Evolutionary conservation across 2,113 vertebrate species (phyloP).

Genomic region (Saguinus imperator): DNA sequence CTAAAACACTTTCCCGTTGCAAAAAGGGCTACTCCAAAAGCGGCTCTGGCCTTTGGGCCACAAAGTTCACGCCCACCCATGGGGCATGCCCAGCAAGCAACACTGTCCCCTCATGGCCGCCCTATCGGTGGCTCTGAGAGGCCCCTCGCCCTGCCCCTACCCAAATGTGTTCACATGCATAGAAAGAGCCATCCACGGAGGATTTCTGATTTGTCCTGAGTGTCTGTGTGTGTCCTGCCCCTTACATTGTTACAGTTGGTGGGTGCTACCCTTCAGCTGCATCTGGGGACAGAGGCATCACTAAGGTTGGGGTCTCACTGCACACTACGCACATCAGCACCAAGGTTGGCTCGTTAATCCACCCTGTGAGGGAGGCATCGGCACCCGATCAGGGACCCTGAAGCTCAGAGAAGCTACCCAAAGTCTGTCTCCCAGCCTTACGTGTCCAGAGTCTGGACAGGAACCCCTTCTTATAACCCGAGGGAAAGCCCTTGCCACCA

Average conservation of each 20-base stretch:
- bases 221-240: accelerated
- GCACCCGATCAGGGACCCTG: not conserved
- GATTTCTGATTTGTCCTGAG: not conserved
- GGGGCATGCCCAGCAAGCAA: not conserved
- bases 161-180: accelerated
- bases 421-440: no score
- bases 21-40: not conserved
- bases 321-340: not conserved
- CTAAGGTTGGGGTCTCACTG: accelerated
- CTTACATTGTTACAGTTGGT: accelerated
- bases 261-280: accelerated
- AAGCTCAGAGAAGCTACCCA: not conserved
- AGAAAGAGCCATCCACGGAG: no score
- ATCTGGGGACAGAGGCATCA: accelerated
- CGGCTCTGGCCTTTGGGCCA: not conserved
- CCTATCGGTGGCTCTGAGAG: accelerated
- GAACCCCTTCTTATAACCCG: no score
- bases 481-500: no score
- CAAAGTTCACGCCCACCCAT: accelerated
- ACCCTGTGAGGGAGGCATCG: not conserved
- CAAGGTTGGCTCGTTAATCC: not conserved
- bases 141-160: accelerated
- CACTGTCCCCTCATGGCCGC: accelerated
- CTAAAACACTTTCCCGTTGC: not conserved
- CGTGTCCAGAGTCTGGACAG: not conserved